Evolutionary conservation across 2,888 invertebrate species (phyloP).

Genomic region (Harpagoxenus sublaevis): DNA sequence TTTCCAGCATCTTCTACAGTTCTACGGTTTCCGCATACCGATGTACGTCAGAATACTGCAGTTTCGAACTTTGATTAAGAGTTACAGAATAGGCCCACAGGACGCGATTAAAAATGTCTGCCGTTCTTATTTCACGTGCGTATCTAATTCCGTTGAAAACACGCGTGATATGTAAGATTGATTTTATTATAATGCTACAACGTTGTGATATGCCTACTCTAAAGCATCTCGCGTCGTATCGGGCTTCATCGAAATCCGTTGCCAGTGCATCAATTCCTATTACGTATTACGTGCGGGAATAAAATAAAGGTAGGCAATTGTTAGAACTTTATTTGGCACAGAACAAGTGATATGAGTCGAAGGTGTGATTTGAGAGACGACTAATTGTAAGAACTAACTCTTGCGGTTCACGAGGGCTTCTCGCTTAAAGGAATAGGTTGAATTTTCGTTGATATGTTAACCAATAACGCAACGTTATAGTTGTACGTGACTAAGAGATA

Average conservation of each 20-base stretch:
- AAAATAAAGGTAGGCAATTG: no score
- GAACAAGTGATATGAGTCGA: no score
- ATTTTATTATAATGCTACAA: neutral
- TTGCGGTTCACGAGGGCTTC: no score
- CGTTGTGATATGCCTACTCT: neutral
- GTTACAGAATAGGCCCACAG: no score
- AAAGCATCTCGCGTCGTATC: neutral
- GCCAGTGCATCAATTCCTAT: neutral
- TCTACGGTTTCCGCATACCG: slow-evolving; percentile 16
- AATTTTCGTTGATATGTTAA: no score
- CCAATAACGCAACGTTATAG: no score
- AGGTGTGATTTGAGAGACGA: no score
- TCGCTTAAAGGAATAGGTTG: no score
- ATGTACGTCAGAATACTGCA: neutral
- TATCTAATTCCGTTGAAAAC: neutral
- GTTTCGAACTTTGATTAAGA: neutral
- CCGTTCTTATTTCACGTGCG: neutral
- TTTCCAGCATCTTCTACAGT: slow-evolving; percentile 11
- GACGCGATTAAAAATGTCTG: neutral
- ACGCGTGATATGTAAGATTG: neutral
- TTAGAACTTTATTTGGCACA: no score
- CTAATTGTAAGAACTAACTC: no score
- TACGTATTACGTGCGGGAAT: no score
- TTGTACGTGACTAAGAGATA: no score
- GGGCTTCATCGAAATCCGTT: neutral